Evolutionary conservation across 2,113 vertebrate species (phyloP).

Genomic region (Gadus macrocephalus): DNA sequence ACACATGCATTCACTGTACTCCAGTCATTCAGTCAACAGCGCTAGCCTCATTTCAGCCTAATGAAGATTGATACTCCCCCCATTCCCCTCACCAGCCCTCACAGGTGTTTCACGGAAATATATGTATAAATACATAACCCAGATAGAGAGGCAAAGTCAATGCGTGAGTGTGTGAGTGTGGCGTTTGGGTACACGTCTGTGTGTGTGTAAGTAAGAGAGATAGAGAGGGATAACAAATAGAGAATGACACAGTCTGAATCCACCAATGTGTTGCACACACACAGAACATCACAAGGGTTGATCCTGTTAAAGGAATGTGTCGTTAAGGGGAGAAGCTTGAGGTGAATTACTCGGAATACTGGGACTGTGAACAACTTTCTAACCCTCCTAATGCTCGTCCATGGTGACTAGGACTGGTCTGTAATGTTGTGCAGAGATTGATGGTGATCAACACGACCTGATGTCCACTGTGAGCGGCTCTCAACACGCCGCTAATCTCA

Average conservation of each 20-base stretch:
- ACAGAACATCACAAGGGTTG: too few species aligned
- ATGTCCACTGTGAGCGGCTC: constrained; percentile 62
- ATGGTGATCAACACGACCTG: constrained; percentile 64
- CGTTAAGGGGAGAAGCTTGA: too few species aligned
- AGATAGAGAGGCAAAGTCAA: constrained; percentile 36
- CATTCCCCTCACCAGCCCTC: constrained; percentile 45
- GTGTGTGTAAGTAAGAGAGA: constrained; percentile 15
- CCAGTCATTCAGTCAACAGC: constrained; percentile 60
- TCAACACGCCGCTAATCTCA: constrained; percentile 55
- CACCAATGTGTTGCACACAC: too few species aligned
- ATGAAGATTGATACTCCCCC: constrained; percentile 65
- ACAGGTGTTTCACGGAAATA: constrained; percentile 61
- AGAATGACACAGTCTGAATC: too few species aligned
- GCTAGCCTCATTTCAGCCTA: constrained; percentile 63
- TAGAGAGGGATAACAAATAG: too few species aligned
- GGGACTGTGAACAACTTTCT: too few species aligned
- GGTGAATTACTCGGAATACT: too few species aligned
- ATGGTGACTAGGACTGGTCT: constrained; percentile 68
- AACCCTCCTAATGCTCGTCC: neutral
- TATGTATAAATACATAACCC: constrained; percentile 64
- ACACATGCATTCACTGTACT: constrained; percentile 28
- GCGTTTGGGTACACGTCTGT: constrained; percentile 16
- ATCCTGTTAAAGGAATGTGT: too few species aligned
- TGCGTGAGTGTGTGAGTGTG: constrained; percentile 6
- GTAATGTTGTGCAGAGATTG: constrained; percentile 60